Percentiles rank a stretch among this genome's conserved stretches.
Conservation (phyloP, 2,888 invertebrate species). For the Amiota communis region DNA sequence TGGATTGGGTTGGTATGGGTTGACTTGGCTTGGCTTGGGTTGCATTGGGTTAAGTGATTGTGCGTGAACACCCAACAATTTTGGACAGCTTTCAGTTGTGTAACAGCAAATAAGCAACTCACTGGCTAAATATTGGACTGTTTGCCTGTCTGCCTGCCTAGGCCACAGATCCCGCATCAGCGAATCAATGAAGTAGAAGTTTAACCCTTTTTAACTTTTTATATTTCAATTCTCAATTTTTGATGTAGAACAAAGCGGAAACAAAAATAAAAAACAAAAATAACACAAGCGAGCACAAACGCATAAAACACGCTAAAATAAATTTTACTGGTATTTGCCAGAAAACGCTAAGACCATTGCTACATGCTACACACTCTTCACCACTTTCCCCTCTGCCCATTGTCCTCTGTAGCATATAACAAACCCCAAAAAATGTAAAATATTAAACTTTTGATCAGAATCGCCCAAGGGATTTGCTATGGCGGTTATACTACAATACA, state of each 20-base stretch:
- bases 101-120: neutral
- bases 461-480: slow-evolving; percentile 68
- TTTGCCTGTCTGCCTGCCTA: neutral
- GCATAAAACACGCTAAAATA: slow-evolving; percentile 23
- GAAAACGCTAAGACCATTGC: neutral
- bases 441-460: slow-evolving; percentile 64
- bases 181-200: slow-evolving; percentile 56
- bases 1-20: neutral
- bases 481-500: slow-evolving; percentile 40
- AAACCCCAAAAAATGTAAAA: slow-evolving; percentile 55
- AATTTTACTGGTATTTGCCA: slow-evolving; percentile 9
- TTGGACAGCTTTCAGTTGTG: too few relatives aligned
- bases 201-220: slow-evolving; percentile 69
- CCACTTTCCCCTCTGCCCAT: too few relatives aligned
- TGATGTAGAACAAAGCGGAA: slow-evolving; percentile 33
- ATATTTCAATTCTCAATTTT: slow-evolving; percentile 47
- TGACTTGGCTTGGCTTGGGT: neutral
- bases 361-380: too few relatives aligned
- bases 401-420: slow-evolving; percentile 29
- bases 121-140: neutral
- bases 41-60: neutral
- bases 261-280: slow-evolving; percentile 35
- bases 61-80: too few relatives aligned
- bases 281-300: slow-evolving; percentile 28
- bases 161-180: neutral